phyloP scores from a whole-genome alignment of 2,113 vertebrate species.

The Galemys pyrenaicus region DNA sequence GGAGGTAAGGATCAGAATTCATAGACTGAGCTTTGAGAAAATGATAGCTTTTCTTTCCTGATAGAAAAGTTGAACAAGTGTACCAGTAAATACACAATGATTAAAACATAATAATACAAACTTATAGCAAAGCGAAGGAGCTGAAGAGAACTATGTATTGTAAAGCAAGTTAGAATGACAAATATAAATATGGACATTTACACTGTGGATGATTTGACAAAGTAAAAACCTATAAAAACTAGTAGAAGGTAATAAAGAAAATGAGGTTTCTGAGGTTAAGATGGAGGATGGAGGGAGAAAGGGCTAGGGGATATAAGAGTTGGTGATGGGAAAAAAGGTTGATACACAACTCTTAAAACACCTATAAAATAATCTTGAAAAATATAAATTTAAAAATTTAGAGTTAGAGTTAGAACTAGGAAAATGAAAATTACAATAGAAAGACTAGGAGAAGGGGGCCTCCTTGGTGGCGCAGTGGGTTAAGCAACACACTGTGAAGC shows the following conservation, averaged over 20 bases:
- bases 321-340: not conserved
- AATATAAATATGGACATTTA: too few relatives aligned
- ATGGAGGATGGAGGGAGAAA: too few relatives aligned
- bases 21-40: not conserved
- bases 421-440: constrained; percentile 35
- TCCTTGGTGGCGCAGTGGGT: too few relatives aligned
- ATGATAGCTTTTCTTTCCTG: not conserved
- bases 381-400: not conserved
- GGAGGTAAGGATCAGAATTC: not conserved
- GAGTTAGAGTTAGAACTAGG: not conserved
- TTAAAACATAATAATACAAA: not conserved
- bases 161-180: too few relatives aligned
- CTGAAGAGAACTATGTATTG: too few relatives aligned
- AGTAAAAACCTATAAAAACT: too few relatives aligned
- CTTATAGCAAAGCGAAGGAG: too few relatives aligned
- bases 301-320: too few relatives aligned
- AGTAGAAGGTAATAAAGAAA: too few relatives aligned
- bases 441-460: not conserved
- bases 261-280: too few relatives aligned
- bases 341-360: not conserved
- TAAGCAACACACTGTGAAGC: too few relatives aligned
- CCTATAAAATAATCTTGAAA: not conserved
- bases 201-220: too few relatives aligned
- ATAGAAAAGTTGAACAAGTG: not conserved
- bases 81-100: not conserved